Conservation (phyloP, 1,140 invertebrate species). For the Zaprionus vittiger region DNA sequence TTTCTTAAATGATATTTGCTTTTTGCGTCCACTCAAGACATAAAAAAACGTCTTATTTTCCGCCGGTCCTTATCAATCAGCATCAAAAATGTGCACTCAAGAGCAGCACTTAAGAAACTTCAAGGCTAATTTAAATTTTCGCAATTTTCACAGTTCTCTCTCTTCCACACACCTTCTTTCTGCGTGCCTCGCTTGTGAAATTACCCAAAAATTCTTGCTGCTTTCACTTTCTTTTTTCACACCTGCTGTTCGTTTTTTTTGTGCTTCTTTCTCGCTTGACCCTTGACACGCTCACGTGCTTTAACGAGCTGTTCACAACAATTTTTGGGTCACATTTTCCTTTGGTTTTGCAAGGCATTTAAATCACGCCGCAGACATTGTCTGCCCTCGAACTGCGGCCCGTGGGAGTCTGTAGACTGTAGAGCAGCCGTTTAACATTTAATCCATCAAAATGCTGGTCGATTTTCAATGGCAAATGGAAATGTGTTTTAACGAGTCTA, state of each 20-base stretch:
- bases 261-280: slow-evolving; percentile 10
- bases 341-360: slow-evolving; percentile 17
- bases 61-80: neutral
- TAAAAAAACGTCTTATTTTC: neutral
- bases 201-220: neutral
- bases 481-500: slow-evolving; percentile 59
- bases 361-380: slow-evolving; percentile 22
- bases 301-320: slow-evolving; percentile 6
- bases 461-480: slow-evolving; percentile 44
- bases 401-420: slow-evolving; percentile 24
- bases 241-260: slow-evolving; percentile 3
- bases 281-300: slow-evolving; percentile 24
- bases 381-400: slow-evolving; percentile 33
- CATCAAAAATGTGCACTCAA: neutral
- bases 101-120: neutral
- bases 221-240: slow-evolving; percentile 2
- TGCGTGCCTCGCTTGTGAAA: neutral
- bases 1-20: neutral
- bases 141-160: neutral
- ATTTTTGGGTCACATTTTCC: slow-evolving; percentile 31
- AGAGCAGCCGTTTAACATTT: slow-evolving; percentile 69
- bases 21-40: neutral
- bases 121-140: slow-evolving; percentile 11
- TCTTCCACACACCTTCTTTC: neutral
- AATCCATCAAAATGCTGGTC: slow-evolving; percentile 72